Evolutionary conservation across 2,797 vertebrate genomes (phyloP).

Genomic region (Enteromius unitaeniatus): DNA sequence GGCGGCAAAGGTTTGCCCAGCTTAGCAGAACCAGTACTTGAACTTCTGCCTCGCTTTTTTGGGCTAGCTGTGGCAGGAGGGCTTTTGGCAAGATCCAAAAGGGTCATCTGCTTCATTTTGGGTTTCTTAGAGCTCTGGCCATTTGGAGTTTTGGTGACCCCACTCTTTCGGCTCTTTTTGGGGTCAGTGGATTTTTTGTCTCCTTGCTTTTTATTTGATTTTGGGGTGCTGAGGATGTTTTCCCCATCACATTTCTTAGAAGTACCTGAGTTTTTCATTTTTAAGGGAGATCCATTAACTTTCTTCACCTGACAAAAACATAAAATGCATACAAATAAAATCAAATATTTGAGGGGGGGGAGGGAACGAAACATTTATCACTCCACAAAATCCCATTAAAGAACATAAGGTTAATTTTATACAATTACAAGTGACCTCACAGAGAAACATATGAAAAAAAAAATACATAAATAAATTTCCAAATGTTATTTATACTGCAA

Average conservation of each 20-base stretch:
- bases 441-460: not conserved
- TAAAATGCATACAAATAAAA: not conserved
- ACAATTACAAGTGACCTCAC: not conserved
- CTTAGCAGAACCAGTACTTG: constrained; percentile 82
- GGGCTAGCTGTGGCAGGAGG: constrained; percentile 75
- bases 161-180: constrained; percentile 77
- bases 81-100: constrained; percentile 92
- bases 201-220: constrained; percentile 66
- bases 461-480: fast-evolving
- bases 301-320: constrained; percentile 78
- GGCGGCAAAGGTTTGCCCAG: constrained; percentile 90
- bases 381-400: not conserved
- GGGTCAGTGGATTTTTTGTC: constrained; percentile 73
- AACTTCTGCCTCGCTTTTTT: constrained; percentile 79
- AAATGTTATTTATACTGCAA: not conserved
- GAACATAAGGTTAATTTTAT: not conserved
- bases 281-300: constrained; percentile 88
- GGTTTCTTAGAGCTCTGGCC: constrained; percentile 86
- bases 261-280: constrained; percentile 90
- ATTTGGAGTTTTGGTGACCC: constrained; percentile 78
- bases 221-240: constrained; percentile 67
- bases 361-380: not conserved
- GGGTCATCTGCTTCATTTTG: constrained; percentile 97
- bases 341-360: not conserved
- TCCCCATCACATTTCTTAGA: constrained; percentile 78